Evolutionary conservation across 2,113 vertebrate genomes (phyloP).

Genomic region (Centrocercus urophasianus): DNA sequence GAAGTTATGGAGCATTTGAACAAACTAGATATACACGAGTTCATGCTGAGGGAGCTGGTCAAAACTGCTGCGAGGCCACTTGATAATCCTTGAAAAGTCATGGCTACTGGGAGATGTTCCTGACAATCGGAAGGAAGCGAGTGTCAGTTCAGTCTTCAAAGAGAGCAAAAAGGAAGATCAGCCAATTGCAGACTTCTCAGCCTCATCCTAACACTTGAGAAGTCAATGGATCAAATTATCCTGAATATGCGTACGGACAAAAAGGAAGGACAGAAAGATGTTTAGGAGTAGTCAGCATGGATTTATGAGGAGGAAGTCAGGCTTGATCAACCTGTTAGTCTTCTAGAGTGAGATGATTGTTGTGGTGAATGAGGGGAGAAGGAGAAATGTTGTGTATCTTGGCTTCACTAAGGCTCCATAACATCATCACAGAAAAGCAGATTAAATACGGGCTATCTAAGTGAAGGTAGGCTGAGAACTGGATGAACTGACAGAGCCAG

Average conservation of each 20-base stretch:
- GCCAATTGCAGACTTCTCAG: background rate
- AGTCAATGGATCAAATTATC: background rate
- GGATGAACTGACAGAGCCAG: background rate
- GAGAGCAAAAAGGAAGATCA: background rate
- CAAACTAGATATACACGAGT: background rate
- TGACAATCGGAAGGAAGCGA: background rate
- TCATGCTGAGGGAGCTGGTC: background rate
- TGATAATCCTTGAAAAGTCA: background rate
- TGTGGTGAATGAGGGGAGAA: background rate
- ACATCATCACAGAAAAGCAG: background rate
- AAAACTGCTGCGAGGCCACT: background rate
- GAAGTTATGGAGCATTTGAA: background rate
- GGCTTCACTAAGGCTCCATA: background rate
- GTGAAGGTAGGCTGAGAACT: background rate
- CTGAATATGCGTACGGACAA: background rate
- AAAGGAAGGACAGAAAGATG: background rate
- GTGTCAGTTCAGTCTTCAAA: background rate
- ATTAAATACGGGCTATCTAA: background rate
- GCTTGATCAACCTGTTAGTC: background rate
- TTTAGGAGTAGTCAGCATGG: background rate
- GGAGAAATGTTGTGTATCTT: background rate
- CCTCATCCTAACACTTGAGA: background rate
- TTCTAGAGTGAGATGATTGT: background rate
- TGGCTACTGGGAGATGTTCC: background rate
- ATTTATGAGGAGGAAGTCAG: background rate